Base-by-base conservation (phyloP, 1,140 invertebrate genomes). In the Atta cephalotes region DNA sequence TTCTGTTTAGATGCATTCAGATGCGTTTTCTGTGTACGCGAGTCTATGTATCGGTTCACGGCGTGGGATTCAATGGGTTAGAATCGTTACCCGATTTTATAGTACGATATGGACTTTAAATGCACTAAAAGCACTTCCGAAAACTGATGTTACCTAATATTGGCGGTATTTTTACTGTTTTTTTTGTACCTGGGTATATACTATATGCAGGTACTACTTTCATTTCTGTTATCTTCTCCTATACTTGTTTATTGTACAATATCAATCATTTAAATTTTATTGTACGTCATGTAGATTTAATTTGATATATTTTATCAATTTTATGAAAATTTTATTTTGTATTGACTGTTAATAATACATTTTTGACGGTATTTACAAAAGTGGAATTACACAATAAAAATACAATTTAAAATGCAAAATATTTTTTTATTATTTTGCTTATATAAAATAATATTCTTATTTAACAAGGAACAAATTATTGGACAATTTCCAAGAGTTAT, bases 111-210 rank as follows among this genome's bases (percentile, higher is more conserved):
- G 12, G 25, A 72, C 80, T 76, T 84, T 76, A 84, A 84, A 84
- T 76, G 70, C 28, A n/a, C 18, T 76, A 18, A 84, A 76, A 84
- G 80, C 56, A 84, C 39, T 74, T 84, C 39, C 56, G 35, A 84
- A 84, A 71, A 84, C 49, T 39, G 7, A 4, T 31, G 80, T 76
- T 76, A 16, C 31, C 39, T 63, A 39, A 25, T 62, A 74, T 35
- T 74, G 66, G 39, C 21, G 3, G 7, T 74, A 18, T 84, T 76
- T 51, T 14, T 49, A 21, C 3, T 35, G 0, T 35, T 56, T 84
- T 82, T 49, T 68, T 21, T 31, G 39, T 10, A 51, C 6, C 16
- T 9, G 2, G 14, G 1, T 25, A 35, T 49, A 2, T 2, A 51
- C 49, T 51, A 10, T 16, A 10, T 2, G 9, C 63, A 39, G 2